A percentile compares a stretch with the other conserved stretches of the same genome.
phyloP scores from a whole-genome alignment of 2,113 vertebrate genomes.

The Narcine bancroftii region DNA sequence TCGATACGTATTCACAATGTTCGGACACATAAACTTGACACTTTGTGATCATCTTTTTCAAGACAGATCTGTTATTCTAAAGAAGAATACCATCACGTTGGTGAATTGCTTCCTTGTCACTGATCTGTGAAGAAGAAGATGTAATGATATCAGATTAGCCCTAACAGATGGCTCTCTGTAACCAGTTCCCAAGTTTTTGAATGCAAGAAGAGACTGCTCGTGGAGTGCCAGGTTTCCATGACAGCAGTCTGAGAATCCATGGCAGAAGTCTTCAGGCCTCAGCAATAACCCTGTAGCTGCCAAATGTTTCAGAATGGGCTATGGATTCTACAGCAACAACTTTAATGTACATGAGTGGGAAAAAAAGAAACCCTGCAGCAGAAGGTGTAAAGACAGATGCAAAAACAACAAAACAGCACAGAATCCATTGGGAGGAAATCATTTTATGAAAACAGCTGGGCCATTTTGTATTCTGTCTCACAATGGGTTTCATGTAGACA shows the following conservation, averaged over 20 bases:
- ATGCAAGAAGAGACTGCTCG: background rate
- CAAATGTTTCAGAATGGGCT: background rate
- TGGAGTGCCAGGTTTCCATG: background rate
- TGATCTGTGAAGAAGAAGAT: background rate
- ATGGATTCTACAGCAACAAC: background rate
- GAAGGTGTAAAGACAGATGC: background rate
- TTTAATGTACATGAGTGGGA: background rate
- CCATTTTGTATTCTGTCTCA: background rate
- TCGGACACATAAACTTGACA: background rate
- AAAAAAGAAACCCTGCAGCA: background rate
- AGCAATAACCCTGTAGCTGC: constrained; percentile 10
- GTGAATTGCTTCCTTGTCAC: background rate
- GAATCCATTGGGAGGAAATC: background rate
- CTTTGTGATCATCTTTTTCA: background rate
- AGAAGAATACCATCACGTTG: background rate
- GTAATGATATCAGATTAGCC: background rate
- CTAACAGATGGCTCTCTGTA: constrained; percentile 20
- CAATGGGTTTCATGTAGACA: background rate
- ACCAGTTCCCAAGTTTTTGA: constrained; percentile 6
- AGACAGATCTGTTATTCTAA: background rate
- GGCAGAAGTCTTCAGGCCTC: background rate
- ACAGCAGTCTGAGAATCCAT: constrained; percentile 26
- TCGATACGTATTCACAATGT: background rate
- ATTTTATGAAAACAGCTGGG: background rate
- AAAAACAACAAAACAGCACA: background rate